phyloP scores from a whole-genome alignment of 2,888 invertebrate species.

The Agrochola lota region DNA sequence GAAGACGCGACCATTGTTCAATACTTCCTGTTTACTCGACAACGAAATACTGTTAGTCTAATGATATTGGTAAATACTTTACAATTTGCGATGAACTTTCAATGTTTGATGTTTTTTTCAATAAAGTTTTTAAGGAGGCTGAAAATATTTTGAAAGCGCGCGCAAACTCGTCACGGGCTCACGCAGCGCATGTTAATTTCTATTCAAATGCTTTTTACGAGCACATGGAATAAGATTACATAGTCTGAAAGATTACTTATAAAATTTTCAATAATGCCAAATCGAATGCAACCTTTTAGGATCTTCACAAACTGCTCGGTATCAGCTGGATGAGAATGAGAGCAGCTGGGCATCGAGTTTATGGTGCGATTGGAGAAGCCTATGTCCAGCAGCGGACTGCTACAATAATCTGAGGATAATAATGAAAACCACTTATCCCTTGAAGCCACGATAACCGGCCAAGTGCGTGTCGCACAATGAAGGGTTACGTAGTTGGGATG shows the following conservation, averaged over 20 bases:
- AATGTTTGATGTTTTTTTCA: slow-evolving; percentile 7
- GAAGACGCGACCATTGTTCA: slow-evolving; percentile 41
- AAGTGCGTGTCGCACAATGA: too few relatives aligned
- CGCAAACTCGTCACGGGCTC: not conserved
- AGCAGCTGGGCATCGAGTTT: not conserved
- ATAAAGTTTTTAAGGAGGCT: not conserved
- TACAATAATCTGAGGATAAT: not conserved
- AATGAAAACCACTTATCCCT: not conserved
- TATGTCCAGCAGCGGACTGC: not conserved
- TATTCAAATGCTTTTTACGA: slow-evolving; percentile 9
- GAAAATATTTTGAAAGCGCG: not conserved
- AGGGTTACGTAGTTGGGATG: too few relatives aligned
- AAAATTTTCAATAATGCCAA: not conserved
- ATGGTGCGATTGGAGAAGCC: not conserved
- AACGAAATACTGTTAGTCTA: slow-evolving; percentile 25
- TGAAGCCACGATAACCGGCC: too few relatives aligned
- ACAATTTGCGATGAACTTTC: slow-evolving; percentile 13
- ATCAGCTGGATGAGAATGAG: not conserved
- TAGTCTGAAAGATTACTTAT: not conserved
- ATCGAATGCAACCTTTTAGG: not conserved
- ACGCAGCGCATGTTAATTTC: not conserved
- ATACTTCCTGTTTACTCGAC: slow-evolving; percentile 49
- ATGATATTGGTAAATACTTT: slow-evolving; percentile 9
- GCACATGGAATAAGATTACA: not conserved
- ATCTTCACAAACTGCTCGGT: not conserved